Evolutionary conservation across 2,888 invertebrate genomes (phyloP).

Genomic region (Ernsta delagoae): DNA sequence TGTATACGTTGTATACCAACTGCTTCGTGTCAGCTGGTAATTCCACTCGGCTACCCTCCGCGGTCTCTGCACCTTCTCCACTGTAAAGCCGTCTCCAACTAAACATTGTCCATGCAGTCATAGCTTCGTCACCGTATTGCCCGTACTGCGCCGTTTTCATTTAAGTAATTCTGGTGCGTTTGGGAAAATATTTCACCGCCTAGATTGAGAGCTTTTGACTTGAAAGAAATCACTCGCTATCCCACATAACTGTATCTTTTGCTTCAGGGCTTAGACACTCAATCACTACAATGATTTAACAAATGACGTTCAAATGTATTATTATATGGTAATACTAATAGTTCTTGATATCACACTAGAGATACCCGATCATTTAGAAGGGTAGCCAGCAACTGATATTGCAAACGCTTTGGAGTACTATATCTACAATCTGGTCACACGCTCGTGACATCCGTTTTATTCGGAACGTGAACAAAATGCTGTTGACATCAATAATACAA

Average conservation of each 20-base stretch:
- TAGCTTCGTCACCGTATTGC: conserved; percentile 80
- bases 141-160: conserved; percentile 80
- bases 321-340: conserved; percentile 21
- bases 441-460: conserved; percentile 72
- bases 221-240: background rate
- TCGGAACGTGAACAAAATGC: conserved; percentile 70
- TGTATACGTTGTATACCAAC: conserved; percentile 77
- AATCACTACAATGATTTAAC: background rate
- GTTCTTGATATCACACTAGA: conserved; percentile 20
- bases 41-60: conserved; percentile 66
- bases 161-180: conserved; percentile 1
- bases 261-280: background rate
- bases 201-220: background rate
- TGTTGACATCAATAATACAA: conserved; percentile 52
- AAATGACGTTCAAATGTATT: background rate
- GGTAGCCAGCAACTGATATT: conserved; percentile 65
- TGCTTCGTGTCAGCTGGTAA: conserved; percentile 77
- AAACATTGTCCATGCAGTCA: conserved; percentile 83
- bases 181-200: background rate
- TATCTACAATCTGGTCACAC: conserved; percentile 75
- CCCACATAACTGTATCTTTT: background rate
- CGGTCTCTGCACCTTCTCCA: conserved; percentile 60
- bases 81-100: conserved; percentile 79
- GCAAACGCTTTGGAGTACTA: conserved; percentile 52
- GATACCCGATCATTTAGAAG: conserved; percentile 65